phyloP scores from a whole-genome alignment of 2,888 invertebrate genomes.

The Hedya salicella region DNA sequence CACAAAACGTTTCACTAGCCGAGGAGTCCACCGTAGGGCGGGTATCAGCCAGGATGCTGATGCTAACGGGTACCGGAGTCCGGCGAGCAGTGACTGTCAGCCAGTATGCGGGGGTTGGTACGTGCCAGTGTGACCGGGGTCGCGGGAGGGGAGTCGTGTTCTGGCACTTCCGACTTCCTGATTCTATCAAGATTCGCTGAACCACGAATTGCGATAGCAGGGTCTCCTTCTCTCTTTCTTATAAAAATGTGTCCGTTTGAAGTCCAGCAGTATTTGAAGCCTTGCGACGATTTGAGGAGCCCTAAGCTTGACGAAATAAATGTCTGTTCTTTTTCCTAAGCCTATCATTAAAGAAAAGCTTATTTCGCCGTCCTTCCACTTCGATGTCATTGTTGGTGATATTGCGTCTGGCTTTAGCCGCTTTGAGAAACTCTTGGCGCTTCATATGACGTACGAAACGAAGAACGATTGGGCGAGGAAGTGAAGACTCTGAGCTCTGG shows the following conservation, averaged over 20 bases:
- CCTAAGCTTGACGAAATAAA: constrained; percentile 12
- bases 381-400: constrained; percentile 1
- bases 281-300: neutral
- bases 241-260: neutral
- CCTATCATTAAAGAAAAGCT: constrained; percentile 7
- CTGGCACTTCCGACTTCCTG: neutral
- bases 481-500: neutral
- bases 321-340: constrained; percentile 4
- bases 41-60: too few species aligned
- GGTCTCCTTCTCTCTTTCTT: constrained; percentile 4
- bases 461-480: constrained; percentile 11
- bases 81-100: too few species aligned
- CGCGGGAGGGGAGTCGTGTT: too few species aligned
- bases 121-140: neutral
- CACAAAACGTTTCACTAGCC: too few species aligned
- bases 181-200: constrained; percentile 1
- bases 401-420: constrained; percentile 10
- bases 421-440: constrained; percentile 8
- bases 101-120: too few species aligned
- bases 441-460: constrained; percentile 8
- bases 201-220: constrained; percentile 7
- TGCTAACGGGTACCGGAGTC: too few species aligned
- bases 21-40: too few species aligned
- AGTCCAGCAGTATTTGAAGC: constrained; percentile 14
- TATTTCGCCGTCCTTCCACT: neutral